Conservation (phyloP, 1,140 invertebrate species). For the Acromyrmex heyeri region DNA sequence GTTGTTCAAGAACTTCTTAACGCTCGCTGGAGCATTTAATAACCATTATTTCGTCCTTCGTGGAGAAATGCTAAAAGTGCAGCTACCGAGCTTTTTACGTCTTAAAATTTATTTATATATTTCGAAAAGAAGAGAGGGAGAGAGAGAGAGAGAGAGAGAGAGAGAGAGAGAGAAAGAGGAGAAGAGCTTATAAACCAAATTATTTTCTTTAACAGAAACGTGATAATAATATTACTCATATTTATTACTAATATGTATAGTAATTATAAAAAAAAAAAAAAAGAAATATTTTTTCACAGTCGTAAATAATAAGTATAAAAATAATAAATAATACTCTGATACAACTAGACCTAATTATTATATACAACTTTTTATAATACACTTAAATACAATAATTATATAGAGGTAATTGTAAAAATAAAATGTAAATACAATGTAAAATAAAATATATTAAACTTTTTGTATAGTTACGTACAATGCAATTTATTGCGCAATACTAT, state of each 20-base stretch:
- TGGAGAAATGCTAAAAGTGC: background rate
- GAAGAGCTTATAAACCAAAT: background rate
- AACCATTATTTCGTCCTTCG: conserved; percentile 46
- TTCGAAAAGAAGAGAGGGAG: background rate
- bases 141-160: too few relatives aligned
- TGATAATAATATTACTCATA: background rate
- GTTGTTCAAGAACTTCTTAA: conserved; percentile 70
- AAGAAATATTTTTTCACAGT: background rate
- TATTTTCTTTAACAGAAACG: background rate
- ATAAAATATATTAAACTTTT: background rate
- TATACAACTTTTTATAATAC: background rate
- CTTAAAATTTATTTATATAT: background rate
- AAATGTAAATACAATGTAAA: background rate
- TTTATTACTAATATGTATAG: background rate
- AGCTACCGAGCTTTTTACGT: background rate
- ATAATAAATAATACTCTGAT: background rate
- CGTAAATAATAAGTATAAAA: background rate
- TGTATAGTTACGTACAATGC: background rate
- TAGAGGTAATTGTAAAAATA: background rate
- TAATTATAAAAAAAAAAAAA: background rate
- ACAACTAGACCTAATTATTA: background rate
- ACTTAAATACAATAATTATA: background rate
- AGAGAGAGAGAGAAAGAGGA: background rate
- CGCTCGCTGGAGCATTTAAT: conserved; percentile 65
- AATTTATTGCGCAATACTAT: background rate